phyloP scores from a whole-genome alignment of 2,888 invertebrate genomes.

The Therioaphis trifolii region DNA sequence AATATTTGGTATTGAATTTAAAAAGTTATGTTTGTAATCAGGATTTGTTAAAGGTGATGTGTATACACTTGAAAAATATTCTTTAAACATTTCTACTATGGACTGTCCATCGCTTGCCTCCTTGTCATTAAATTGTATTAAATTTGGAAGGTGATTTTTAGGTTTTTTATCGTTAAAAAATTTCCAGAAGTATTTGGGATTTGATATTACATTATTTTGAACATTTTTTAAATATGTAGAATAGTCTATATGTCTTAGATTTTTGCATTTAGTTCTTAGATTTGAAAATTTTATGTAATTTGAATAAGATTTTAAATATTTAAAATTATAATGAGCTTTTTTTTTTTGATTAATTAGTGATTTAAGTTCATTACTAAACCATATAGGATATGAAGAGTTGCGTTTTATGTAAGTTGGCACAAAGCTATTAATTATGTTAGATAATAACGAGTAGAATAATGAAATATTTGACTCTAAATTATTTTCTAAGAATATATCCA shows the following conservation, averaged over 20 bases:
- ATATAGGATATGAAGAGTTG: background rate
- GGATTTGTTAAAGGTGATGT: no score
- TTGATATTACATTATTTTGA: background rate
- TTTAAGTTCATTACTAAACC: background rate
- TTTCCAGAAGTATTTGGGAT: background rate
- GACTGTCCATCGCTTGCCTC: no score
- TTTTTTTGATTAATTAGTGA: conserved; percentile 19
- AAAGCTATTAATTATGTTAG: background rate
- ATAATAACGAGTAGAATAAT: background rate
- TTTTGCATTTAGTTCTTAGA: background rate
- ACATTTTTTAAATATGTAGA: conserved; percentile 7
- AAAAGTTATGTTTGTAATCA: no score
- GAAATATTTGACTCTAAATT: background rate
- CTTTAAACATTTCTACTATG: no score
- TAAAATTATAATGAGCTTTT: background rate
- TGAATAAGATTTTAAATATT: background rate
- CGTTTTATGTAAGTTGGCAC: background rate
- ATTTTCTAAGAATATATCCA: background rate
- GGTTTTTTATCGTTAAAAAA: no score
- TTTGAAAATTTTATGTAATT: background rate
- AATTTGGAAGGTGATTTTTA: no score
- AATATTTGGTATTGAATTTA: no score
- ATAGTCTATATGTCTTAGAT: background rate
- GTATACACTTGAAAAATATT: no score
- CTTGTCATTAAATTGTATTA: no score